A percentile compares a stretch with the other conserved stretches of the same genome.
These are phyloP conservation scores for Scrobipalpa costella DNA, from an alignment of 2,888 invertebrate species.

Conservation along the genomic window DNA sequence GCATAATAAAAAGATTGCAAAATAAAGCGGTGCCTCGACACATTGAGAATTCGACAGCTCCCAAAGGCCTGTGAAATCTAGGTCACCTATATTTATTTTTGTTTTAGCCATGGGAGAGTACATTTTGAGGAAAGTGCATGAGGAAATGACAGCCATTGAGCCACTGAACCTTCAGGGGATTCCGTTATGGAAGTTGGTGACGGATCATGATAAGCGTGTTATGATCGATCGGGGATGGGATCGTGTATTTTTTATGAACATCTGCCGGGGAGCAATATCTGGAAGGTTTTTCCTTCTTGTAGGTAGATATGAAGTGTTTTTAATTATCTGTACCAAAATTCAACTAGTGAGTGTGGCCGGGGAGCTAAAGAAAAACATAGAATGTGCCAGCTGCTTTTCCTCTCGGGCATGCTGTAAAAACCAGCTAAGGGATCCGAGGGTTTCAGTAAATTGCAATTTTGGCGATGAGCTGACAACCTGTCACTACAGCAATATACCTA, in stretches of 20 bases:
- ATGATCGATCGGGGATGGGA: constrained; percentile 6
- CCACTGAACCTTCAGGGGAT: background rate
- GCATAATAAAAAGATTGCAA: background rate
- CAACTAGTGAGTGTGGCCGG: no score
- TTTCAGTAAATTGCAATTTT: no score
- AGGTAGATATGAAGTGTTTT: no score
- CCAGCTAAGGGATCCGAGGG: no score
- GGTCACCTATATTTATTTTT: constrained; percentile 34
- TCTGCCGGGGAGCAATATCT: background rate
- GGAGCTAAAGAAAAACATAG: no score
- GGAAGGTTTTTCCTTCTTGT: no score
- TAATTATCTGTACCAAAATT: no score
- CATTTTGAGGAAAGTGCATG: background rate
- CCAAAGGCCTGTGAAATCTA: constrained; percentile 27
- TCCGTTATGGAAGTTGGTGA: constrained; percentile 1
- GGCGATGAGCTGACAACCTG: no score
- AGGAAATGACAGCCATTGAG: background rate
- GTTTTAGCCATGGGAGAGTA: constrained; percentile 3
- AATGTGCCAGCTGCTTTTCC: no score
- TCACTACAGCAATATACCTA: no score
- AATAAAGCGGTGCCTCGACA: constrained; percentile 11
- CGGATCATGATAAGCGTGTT: background rate
- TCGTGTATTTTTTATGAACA: background rate
- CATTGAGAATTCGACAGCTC: background rate
- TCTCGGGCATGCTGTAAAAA: no score